phyloP scores from a whole-genome alignment of 2,113 vertebrate species.

The Sander lucioperca region DNA sequence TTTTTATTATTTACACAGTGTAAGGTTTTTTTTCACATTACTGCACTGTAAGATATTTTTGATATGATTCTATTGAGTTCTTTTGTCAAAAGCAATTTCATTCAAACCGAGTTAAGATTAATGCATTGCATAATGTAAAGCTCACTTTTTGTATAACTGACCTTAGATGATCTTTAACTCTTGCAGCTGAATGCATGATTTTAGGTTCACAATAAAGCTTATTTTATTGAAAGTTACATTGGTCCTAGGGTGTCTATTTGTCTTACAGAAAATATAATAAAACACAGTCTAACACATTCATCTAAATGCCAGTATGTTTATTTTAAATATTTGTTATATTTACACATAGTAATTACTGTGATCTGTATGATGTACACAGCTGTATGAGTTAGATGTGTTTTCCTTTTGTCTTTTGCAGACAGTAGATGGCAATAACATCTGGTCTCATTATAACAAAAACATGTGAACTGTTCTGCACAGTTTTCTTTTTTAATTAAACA shows the following conservation, averaged over 20 bases:
- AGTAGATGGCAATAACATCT: slow-evolving; percentile 41
- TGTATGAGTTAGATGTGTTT: neutral
- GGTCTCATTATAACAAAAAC: slow-evolving; percentile 19
- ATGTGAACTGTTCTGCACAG: neutral
- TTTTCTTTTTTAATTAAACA: neutral
- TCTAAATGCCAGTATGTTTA: neutral
- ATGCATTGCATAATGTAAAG: neutral
- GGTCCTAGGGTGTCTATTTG: neutral
- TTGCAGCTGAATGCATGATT: neutral
- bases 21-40: neutral
- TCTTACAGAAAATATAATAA: neutral
- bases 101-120: neutral
- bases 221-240: neutral
- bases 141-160: neutral
- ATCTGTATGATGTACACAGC: neutral
- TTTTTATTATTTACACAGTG: neutral
- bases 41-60: neutral
- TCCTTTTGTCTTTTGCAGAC: slow-evolving; percentile 24
- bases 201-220: slow-evolving; percentile 1
- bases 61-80: neutral
- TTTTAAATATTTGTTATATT: neutral
- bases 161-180: neutral
- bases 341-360: neutral
- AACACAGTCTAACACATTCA: neutral
- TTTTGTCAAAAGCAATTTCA: neutral